A percentile compares a stretch with the other conserved stretches of the same genome.
Evolutionary conservation across 1,140 invertebrate genomes (phyloP).

Genomic region (Sipha flava): DNA sequence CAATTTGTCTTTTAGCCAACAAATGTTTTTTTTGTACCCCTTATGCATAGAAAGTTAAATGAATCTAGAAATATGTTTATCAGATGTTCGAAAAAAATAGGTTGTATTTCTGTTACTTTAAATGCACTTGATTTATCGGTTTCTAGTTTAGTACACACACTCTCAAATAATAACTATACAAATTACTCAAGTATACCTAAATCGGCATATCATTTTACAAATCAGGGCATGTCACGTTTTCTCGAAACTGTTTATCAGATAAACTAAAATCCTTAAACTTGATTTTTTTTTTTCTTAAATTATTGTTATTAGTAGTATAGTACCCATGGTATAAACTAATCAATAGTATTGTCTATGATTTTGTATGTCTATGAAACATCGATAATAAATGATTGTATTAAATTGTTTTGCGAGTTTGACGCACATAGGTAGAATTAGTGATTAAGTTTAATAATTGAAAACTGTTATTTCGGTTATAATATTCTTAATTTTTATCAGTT

Average conservation of each 20-base stretch:
- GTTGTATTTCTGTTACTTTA: background rate
- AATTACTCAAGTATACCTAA: too few relatives aligned
- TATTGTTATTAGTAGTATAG: too few relatives aligned
- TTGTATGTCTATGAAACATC: background rate
- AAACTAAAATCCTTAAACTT: too few relatives aligned
- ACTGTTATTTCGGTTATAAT: background rate
- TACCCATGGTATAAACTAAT: too few relatives aligned
- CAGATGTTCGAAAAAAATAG: too few relatives aligned
- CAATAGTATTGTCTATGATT: too few relatives aligned
- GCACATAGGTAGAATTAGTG: background rate
- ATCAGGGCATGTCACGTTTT: too few relatives aligned
- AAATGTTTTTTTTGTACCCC: background rate
- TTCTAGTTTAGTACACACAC: background rate
- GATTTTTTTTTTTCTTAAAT: too few relatives aligned
- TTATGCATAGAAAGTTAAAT: background rate
- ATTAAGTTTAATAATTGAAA: background rate
- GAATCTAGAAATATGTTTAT: too few relatives aligned
- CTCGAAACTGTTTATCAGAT: too few relatives aligned
- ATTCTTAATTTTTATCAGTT: too few relatives aligned
- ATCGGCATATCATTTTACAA: too few relatives aligned
- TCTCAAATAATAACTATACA: background rate
- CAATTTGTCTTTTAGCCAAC: background rate
- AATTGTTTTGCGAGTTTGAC: background rate
- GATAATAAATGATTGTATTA: background rate
- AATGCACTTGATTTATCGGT: background rate